Conservation (phyloP, 2,797 vertebrate genomes). For the Brachyalestes nurse region DNA sequence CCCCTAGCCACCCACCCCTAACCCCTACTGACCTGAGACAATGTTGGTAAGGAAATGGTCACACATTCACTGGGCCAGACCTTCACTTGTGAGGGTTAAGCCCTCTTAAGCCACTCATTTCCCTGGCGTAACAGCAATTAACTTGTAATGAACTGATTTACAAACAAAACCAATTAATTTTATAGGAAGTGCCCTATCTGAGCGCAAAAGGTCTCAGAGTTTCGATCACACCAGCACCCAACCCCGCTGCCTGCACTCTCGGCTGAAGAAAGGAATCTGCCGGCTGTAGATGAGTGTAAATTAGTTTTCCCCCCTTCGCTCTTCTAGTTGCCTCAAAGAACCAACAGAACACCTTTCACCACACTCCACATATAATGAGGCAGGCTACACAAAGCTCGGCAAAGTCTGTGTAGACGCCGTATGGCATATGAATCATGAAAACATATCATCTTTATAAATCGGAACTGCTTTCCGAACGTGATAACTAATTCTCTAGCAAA, state of each 20-base stretch:
- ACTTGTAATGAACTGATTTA: constrained; percentile 67
- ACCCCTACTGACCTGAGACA: constrained; percentile 60
- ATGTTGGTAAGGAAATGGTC: constrained; percentile 65
- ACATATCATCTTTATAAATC: constrained; percentile 38
- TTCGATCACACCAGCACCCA: constrained; percentile 59
- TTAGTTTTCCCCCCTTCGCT: constrained; percentile 62
- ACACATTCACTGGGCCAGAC: constrained; percentile 60
- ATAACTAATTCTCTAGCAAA: constrained; percentile 52
- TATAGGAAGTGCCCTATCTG: constrained; percentile 58
- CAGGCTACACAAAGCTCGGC: constrained; percentile 54
- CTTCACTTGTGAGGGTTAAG: constrained; percentile 64
- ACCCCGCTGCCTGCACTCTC: constrained; percentile 55
- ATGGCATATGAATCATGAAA: constrained; percentile 43
- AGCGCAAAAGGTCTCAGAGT: constrained; percentile 52
- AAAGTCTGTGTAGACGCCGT: constrained; percentile 50
- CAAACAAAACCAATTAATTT: constrained; percentile 65
- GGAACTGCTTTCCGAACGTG: constrained; percentile 37
- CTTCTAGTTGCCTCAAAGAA: constrained; percentile 59
- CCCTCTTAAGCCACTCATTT: constrained; percentile 64
- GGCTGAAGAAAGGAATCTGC: constrained; percentile 61
- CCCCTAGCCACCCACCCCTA: constrained; percentile 47
- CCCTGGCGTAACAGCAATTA: constrained; percentile 67
- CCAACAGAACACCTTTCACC: constrained; percentile 61
- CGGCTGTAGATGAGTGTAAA: constrained; percentile 65
- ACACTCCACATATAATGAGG: constrained; percentile 58